phyloP scores from a whole-genome alignment of 2,113 vertebrate species.

The Nipponia nippon region DNA sequence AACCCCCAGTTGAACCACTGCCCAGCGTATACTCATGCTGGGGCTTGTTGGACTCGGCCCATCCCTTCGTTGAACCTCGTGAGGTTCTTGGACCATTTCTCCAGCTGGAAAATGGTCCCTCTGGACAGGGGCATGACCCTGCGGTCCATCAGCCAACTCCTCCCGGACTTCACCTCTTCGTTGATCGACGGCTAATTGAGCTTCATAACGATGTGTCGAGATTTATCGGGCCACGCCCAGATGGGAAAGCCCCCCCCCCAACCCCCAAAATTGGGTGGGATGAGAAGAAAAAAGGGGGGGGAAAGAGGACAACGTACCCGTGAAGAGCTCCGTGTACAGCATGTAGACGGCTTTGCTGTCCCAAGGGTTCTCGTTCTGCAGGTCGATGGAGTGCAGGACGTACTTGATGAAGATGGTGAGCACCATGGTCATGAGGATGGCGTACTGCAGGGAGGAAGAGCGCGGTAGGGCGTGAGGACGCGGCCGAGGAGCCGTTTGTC shows the following conservation, averaged over 20 bases:
- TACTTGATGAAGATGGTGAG: conserved; percentile 96
- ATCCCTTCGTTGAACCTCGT: background rate
- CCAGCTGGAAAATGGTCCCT: background rate
- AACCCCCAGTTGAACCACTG: rapidly evolving
- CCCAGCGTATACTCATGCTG: rapidly evolving
- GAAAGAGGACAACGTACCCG: conserved; percentile 70
- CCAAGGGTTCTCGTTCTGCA: conserved; percentile 96
- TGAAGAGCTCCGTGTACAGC: conserved; percentile 97
- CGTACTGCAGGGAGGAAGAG: conserved; percentile 75
- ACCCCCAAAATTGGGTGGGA: background rate
- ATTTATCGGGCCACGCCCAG: rapidly evolving
- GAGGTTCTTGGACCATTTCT: background rate
- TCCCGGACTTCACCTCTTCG: rapidly evolving
- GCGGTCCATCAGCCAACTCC: background rate
- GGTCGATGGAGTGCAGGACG: conserved; percentile 89
- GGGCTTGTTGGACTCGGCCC: background rate
- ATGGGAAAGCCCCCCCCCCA: rapidly evolving
- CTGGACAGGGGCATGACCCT: rapidly evolving
- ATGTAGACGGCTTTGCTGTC: conserved; percentile 98
- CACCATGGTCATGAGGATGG: conserved; percentile 95
- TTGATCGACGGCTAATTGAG: rapidly evolving
- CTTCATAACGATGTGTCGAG: rapidly evolving
- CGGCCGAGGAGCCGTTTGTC: background rate
- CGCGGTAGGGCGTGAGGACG: background rate
- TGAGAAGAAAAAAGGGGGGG: rapidly evolving